These are phyloP conservation scores for Anoplophora glabripennis DNA, from an alignment of 1,140 invertebrate genomes.

Conservation along the genomic window DNA sequence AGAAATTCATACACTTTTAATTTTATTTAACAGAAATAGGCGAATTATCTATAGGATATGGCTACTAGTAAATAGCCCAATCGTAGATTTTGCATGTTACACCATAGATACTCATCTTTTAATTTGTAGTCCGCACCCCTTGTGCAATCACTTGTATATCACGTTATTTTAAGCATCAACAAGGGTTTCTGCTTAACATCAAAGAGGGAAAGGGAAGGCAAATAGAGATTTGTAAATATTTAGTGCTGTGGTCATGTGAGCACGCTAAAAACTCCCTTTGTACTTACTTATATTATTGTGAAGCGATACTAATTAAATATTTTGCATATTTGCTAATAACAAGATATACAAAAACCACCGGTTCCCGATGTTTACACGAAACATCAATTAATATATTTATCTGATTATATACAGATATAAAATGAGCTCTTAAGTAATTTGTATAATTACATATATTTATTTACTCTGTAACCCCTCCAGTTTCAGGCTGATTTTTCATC, in stretches of 20 bases:
- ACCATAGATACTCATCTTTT: background rate
- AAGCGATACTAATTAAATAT: too few relatives aligned
- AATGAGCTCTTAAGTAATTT: background rate
- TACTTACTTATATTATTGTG: slow-evolving; percentile 3
- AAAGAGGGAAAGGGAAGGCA: slow-evolving; percentile 20
- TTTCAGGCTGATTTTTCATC: too few relatives aligned
- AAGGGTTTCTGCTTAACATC: slow-evolving; percentile 23
- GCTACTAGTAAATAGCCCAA: too few relatives aligned
- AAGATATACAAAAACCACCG: too few relatives aligned
- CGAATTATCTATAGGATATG: too few relatives aligned
- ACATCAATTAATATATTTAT: background rate
- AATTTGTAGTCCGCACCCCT: background rate
- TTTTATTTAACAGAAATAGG: too few relatives aligned
- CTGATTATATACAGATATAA: background rate
- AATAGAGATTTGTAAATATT: slow-evolving; percentile 14
- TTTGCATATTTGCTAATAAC: too few relatives aligned
- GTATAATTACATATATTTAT: too few relatives aligned
- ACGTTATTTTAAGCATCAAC: slow-evolving; percentile 32
- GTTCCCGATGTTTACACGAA: slow-evolving; percentile 2
- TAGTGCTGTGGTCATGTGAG: too few relatives aligned
- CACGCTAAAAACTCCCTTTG: slow-evolving; percentile 16
- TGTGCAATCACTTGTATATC: slow-evolving; percentile 20
- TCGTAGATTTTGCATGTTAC: too few relatives aligned
- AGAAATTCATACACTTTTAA: too few relatives aligned
- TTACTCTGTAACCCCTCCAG: too few relatives aligned